These are phyloP conservation scores for Caenorhabditis virilis DNA, from an alignment of 2,888 invertebrate genomes.

Conservation along the genomic window DNA sequence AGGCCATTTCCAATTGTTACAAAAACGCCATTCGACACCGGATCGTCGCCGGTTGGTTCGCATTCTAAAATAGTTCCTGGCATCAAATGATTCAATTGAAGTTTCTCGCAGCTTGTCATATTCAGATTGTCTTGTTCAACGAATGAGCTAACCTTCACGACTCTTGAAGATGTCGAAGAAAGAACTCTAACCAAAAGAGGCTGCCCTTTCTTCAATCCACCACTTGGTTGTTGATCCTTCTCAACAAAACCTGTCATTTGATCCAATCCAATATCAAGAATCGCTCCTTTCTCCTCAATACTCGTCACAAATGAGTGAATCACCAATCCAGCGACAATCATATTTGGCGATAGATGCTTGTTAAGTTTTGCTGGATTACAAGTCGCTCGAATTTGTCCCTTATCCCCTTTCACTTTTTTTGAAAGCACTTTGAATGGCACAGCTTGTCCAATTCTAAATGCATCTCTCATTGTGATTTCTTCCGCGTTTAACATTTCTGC, in stretches of 20 bases:
- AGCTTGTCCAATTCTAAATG: conserved; percentile 60
- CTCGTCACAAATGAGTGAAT: conserved; percentile 57
- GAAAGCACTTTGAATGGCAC: conserved; percentile 53
- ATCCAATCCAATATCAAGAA: conserved; percentile 61
- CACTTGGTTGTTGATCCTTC: conserved; percentile 38
- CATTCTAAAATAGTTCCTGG: conserved; percentile 64
- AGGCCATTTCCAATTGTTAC: conserved; percentile 62
- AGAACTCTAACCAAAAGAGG: conserved; percentile 56
- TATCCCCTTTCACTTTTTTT: conserved; percentile 23
- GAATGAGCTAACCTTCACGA: conserved; percentile 55
- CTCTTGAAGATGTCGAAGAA: conserved; percentile 34
- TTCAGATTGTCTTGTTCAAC: conserved; percentile 49
- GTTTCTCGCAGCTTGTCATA: conserved; percentile 40
- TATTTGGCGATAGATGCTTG: conserved; percentile 54
- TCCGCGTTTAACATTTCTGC: conserved; percentile 26
- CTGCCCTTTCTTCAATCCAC: conserved; percentile 44
- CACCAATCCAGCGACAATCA: conserved; percentile 51
- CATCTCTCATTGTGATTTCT: conserved; percentile 52
- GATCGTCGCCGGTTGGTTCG: conserved; percentile 55
- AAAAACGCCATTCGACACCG: conserved; percentile 46
- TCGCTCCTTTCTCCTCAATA: conserved; percentile 65
- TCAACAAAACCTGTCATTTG: conserved; percentile 57
- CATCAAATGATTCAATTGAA: conserved; percentile 57
- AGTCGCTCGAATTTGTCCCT: conserved; percentile 28
- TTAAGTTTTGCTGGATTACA: conserved; percentile 55